Base-by-base conservation (phyloP, 2,113 vertebrate genomes). In the Chrysochloris asiatica region DNA sequence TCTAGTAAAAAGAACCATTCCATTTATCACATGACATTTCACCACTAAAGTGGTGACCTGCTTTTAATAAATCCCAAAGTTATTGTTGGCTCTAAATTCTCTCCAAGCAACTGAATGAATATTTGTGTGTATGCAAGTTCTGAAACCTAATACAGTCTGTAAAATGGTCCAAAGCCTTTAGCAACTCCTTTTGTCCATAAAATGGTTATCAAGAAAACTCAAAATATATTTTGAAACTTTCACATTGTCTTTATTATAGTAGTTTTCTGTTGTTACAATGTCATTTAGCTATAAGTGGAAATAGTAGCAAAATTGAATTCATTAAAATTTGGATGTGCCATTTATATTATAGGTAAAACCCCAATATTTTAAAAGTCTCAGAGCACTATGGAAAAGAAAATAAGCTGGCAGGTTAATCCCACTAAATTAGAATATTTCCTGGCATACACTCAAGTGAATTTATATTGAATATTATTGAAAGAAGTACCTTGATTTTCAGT, bases 31-130 rank as follows among this genome's bases (percentile, higher is more conserved):
- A 97, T 97, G 96, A 94, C 89, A 97, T 97, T 97, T 97, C 96
- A 96, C 95, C 76, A 96, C 97, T 97, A 97, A 97, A 97, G 96
- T 80, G 83, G 94, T 97, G 93, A 96, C 93, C 94, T 97, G 95
- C 88, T 97, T 97, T 97, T 97, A 97, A 98, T 97, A 97, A 97
- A 96, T 95, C 90, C 82, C 48, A 50, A 96, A 94, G 95, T 97
- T 97, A 96, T 97, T 97, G 73, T 96, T 97, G 97, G 96, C 95
- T 96, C 73, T 89, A 89, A 81, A 82, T 97, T 96, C 93, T 92
- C 82, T 95, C 81, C 26, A 1, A 96, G 90, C 75, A 97, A 97
- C 92, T 92, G 93, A 98, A 96, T 88, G 93, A 97, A 93, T 97
- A 97, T 97, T 95, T 94, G 94, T 93, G 28, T 96, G 61, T 88